Conservation (phyloP, 2,888 invertebrate genomes). For the Eubasilissa splendida region DNA sequence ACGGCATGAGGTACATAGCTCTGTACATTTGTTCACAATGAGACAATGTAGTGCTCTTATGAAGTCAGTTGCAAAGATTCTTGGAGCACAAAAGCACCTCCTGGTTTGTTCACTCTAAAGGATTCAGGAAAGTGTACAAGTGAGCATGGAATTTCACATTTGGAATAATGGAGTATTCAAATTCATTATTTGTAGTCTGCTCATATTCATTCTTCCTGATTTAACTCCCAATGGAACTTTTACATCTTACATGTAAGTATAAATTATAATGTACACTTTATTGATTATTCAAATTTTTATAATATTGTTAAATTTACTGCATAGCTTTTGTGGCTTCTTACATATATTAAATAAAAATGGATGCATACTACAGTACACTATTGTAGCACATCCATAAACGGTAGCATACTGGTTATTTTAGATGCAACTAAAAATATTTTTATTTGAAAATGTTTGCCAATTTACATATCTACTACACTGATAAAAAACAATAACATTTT, state of each 20-base stretch:
- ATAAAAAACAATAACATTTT: no score
- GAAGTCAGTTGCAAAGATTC: constrained; percentile 2
- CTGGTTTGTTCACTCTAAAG: not conserved
- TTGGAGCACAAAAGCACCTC: not conserved
- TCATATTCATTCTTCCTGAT: constrained; percentile 24
- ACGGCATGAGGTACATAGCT: not conserved
- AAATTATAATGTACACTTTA: not conserved
- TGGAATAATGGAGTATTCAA: constrained; percentile 12
- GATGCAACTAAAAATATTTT: no score
- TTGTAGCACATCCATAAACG: no score
- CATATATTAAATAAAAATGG: no score
- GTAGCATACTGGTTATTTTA: no score
- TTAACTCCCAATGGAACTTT: constrained; percentile 26
- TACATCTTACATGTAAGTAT: constrained; percentile 35
- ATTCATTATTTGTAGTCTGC: not conserved
- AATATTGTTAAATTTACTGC: no score
- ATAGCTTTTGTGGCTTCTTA: no score
- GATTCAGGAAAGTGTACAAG: not conserved
- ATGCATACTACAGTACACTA: no score
- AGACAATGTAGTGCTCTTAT: not conserved
- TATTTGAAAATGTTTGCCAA: no score
- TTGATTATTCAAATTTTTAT: no score
- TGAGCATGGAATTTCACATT: not conserved
- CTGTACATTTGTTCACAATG: not conserved
- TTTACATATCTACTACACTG: no score